These are phyloP conservation scores for Camponotus pennsylvanicus DNA, from an alignment of 1,140 invertebrate species.

Conservation along the genomic window DNA sequence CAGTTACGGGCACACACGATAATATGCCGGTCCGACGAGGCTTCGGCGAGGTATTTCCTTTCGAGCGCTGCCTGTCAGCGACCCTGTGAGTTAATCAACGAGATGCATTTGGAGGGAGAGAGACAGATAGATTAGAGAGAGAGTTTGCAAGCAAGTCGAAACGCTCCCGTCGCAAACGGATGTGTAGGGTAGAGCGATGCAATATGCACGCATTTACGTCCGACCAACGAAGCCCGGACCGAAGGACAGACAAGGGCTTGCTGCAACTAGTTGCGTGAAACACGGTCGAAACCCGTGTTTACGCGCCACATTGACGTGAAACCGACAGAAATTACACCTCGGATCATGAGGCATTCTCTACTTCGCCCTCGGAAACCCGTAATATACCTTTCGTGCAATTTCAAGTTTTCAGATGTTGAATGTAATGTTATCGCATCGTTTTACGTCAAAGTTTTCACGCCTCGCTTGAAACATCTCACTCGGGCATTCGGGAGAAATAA, in stretches of 20 bases:
- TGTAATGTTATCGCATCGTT: background rate
- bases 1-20: slow-evolving; percentile 30
- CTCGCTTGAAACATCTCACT: background rate
- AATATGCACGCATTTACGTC: slow-evolving; percentile 20
- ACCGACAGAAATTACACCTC: slow-evolving; percentile 46
- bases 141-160: slow-evolving; percentile 36
- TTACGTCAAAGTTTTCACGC: background rate
- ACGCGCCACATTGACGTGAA: slow-evolving; percentile 47
- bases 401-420: background rate
- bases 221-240: background rate
- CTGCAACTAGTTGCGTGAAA: slow-evolving; percentile 50
- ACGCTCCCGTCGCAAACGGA: slow-evolving; percentile 12
- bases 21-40: slow-evolving; percentile 44
- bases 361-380: background rate
- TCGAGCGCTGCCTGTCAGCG: slow-evolving; percentile 60
- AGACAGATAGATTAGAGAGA: background rate
- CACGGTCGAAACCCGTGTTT: slow-evolving; percentile 32
- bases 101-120: slow-evolving; percentile 69
- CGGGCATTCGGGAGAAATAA: background rate
- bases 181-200: slow-evolving; percentile 16
- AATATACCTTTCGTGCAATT: background rate
- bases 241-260: background rate
- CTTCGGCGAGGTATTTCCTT: slow-evolving; percentile 73
- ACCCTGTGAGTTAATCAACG: slow-evolving; percentile 77
- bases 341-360: background rate